Evolutionary conservation across 1,140 invertebrate species (phyloP).

Genomic region (Eupeodes corollae): DNA sequence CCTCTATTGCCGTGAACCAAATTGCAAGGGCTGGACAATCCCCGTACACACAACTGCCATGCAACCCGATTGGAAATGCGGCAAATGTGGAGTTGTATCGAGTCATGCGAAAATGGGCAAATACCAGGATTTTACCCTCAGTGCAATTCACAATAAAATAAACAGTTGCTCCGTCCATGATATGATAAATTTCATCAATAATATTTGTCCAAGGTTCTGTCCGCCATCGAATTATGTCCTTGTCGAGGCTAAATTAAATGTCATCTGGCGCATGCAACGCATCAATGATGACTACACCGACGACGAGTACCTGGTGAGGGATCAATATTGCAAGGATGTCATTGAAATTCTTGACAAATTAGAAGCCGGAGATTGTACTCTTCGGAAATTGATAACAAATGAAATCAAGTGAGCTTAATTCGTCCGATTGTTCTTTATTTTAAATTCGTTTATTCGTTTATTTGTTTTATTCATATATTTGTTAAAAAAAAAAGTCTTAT

Average conservation of each 20-base stretch:
- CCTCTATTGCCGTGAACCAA: slow-evolving; percentile 28
- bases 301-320: slow-evolving; percentile 28
- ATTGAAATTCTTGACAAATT: slow-evolving; percentile 35
- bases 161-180: slow-evolving; percentile 27
- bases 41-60: slow-evolving; percentile 28
- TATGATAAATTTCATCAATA: slow-evolving; percentile 34
- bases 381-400: slow-evolving; percentile 36
- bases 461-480: background rate
- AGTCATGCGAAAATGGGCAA: slow-evolving; percentile 29
- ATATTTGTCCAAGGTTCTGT: slow-evolving; percentile 31
- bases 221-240: slow-evolving; percentile 32
- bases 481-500: background rate
- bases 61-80: slow-evolving; percentile 31
- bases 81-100: slow-evolving; percentile 28
- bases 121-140: slow-evolving; percentile 33
- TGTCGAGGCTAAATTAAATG: slow-evolving; percentile 32
- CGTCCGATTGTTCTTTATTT: no score
- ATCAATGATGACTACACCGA: slow-evolving; percentile 17
- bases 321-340: slow-evolving; percentile 36
- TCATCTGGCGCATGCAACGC: slow-evolving; percentile 32
- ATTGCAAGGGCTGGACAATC: slow-evolving; percentile 31
- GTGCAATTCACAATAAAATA: slow-evolving; percentile 34
- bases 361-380: slow-evolving; percentile 36
- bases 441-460: background rate
- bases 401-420: slow-evolving; percentile 15